Evolutionary conservation across 2,888 invertebrate species (phyloP), one percentile per base, ranked within the genome.

Genomic region (Aspidiotus destructor): DNA sequence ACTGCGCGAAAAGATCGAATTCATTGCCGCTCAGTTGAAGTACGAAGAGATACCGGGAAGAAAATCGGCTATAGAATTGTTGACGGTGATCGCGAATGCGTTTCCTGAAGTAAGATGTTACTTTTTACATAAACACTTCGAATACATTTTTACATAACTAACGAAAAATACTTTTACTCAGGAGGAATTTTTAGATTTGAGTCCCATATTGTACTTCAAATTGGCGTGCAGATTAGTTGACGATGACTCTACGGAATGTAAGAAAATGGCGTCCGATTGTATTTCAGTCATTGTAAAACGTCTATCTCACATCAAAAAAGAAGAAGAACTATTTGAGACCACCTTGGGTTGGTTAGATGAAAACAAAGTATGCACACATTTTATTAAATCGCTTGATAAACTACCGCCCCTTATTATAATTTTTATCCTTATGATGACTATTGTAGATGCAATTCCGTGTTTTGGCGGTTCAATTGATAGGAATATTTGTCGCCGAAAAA

Each of bases 41-140:
- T 97, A 89, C 74, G 87, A 89, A 72, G 76, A 88, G 72, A 86
- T 89, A 72, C 84, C 85, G 60, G 98, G 97, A 0, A 80, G 96
- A 17, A 83, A 88, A 69, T 93, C 94, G 0, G 91, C 92, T 0
- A 80, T 96, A 6, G 87, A 90, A 76, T 91, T 95, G 82, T 78
- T 98, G 54, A 84, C 86, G 54, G 83, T 84, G 72, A 83, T 97
- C 67, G 85, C 95, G 67, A 84, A 83, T 69, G 84, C 86, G 69
- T 86, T 94, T 73, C 87, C 89, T 2, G 77, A 83, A 78, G 90
- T 89, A 78, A 79, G 83, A 13, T 48, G 48, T 28, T 28, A 3
- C 28, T 28, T 28, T 28, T 28, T 5, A 28, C 1, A 28, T 28
- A 28, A 3, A 28, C 28, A 28, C 28, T 28, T 3, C 28, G 9